Percentiles rank a stretch among this genome's conserved stretches.
These are phyloP conservation scores for Ceuthmochares aereus DNA, from an alignment of 2,113 vertebrate genomes.

Conservation along the genomic window DNA sequence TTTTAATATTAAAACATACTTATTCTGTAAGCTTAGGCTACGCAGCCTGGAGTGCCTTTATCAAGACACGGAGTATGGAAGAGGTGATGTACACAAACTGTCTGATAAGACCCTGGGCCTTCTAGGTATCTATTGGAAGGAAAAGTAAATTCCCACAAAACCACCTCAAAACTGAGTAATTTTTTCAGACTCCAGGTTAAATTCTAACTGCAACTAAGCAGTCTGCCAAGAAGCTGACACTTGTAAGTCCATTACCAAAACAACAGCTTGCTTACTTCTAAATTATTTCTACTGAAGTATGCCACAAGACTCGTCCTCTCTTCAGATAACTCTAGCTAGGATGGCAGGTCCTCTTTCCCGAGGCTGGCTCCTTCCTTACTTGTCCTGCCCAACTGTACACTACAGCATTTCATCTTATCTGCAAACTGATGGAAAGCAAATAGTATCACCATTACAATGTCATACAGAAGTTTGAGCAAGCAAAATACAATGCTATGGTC, in stretches of 20 bases:
- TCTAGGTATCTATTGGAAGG: not conserved
- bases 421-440: slow-evolving; percentile 37
- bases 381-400: not conserved
- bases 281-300: slow-evolving; percentile 57
- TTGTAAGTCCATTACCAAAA: not conserved
- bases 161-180: not conserved
- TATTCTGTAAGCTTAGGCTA: not conserved
- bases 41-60: not conserved
- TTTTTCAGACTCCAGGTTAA: not conserved
- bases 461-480: not conserved
- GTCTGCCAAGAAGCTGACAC: not conserved
- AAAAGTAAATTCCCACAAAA: not conserved
- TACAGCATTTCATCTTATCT: slow-evolving; percentile 23
- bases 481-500: not conserved
- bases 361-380: slow-evolving; percentile 67
- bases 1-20: not conserved
- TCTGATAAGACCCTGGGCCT: not conserved
- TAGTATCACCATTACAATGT: not conserved
- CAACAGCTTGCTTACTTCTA: slow-evolving; percentile 68
- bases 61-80: not conserved
- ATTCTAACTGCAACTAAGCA: not conserved
- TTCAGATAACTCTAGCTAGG: slow-evolving; percentile 50
- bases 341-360: slow-evolving; percentile 23
- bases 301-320: slow-evolving; percentile 59
- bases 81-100: not conserved